A percentile compares a stretch with the other conserved stretches of the same genome.
Conservation (phyloP, 2,797 vertebrate species). For the Sebastes ruberrimus region DNA sequence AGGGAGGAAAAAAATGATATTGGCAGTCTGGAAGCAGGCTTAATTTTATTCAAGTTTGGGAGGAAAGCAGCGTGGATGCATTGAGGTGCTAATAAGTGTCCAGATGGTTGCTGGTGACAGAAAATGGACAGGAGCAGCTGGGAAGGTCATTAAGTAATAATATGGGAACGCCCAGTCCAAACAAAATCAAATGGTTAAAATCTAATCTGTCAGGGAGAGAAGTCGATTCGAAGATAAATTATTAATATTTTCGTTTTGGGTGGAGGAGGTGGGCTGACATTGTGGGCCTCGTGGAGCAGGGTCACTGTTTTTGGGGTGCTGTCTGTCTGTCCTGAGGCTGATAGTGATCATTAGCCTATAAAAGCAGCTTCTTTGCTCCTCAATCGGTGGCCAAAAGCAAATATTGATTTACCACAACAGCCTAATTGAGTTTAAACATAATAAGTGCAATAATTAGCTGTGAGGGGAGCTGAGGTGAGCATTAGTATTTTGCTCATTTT, state of each 20-base stretch:
- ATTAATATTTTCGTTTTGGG: conserved; percentile 83
- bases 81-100: conserved; percentile 91
- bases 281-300: conserved; percentile 35
- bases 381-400: conserved; percentile 58
- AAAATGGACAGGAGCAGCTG: conserved; percentile 92
- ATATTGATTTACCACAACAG: conserved; percentile 65
- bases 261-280: conserved; percentile 46
- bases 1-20: conserved; percentile 7
- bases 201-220: conserved; percentile 82
- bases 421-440: conserved; percentile 47
- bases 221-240: conserved; percentile 86
- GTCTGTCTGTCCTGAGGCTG: conserved; percentile 68
- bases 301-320: conserved; percentile 55
- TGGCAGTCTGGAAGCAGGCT: conserved; percentile 63
- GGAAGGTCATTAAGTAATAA: conserved; percentile 91
- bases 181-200: conserved; percentile 86
- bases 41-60: conserved; percentile 83
- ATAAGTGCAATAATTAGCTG: conserved; percentile 30
- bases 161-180: conserved; percentile 91
- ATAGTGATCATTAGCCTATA: conserved; percentile 70
- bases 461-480: not conserved
- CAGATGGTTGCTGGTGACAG: conserved; percentile 90
- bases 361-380: conserved; percentile 54
- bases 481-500: not conserved
- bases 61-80: conserved; percentile 85